Conservation (phyloP, 2,888 invertebrate species). For the Pseudanteris insignis region DNA sequence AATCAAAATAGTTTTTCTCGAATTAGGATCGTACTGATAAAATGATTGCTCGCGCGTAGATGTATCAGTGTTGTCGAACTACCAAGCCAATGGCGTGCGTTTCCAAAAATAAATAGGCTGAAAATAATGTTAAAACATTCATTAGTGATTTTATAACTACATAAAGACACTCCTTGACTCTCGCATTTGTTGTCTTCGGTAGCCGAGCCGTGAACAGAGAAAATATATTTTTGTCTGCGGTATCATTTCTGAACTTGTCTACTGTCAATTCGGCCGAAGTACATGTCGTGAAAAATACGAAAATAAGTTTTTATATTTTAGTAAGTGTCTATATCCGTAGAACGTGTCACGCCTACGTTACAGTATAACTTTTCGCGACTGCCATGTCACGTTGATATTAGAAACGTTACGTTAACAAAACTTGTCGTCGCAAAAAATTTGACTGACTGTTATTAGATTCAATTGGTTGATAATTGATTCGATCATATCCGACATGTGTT, state of each 20-base stretch:
- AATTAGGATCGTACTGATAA: no score
- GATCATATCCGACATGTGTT: not conserved
- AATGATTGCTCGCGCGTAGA: no score
- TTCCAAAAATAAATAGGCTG: no score
- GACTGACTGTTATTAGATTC: conserved; percentile 5
- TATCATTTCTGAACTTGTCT: conserved; percentile 23
- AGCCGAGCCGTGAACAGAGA: no score
- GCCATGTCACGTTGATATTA: conserved; percentile 27
- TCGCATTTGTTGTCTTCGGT: no score
- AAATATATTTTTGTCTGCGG: no score
- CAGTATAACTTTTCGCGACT: conserved; percentile 23
- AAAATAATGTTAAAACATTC: no score
- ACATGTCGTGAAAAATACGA: conserved; percentile 34
- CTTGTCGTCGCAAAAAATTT: conserved; percentile 17
- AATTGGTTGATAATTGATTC: conserved; percentile 29
- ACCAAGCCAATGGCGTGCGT: no score
- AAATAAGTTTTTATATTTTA: conserved; percentile 35
- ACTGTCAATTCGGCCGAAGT: conserved; percentile 20
- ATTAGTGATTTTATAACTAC: no score
- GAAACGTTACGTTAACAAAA: conserved; percentile 28
- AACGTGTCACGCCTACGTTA: conserved; percentile 38
- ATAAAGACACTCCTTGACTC: no score
- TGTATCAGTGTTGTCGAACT: no score
- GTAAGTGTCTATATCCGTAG: conserved; percentile 31
- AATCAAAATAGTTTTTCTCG: no score